Percentiles rank a stretch among this genome's conserved stretches.
Conservation (phyloP, 2,113 vertebrate species). For the Mola mola region DNA sequence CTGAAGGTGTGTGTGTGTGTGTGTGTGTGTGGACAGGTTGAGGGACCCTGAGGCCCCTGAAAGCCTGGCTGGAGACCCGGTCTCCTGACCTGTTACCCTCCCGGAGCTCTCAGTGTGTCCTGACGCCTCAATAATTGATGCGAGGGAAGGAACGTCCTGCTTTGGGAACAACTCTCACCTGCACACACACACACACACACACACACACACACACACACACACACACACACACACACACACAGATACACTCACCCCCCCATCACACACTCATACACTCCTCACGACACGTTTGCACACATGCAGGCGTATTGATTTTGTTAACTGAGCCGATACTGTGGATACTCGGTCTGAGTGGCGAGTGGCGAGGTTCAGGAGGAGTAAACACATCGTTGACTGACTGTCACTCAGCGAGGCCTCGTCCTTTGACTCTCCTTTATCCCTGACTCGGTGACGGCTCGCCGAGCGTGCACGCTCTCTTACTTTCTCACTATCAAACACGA, state of each 20-base stretch:
- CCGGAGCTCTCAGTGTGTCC: constrained; percentile 68
- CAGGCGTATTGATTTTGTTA: constrained; percentile 84
- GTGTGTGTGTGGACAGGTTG: constrained; percentile 5
- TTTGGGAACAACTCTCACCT: constrained; percentile 68
- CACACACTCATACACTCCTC: constrained; percentile 19
- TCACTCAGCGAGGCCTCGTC: constrained; percentile 1
- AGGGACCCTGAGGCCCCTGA: constrained; percentile 45
- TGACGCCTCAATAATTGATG: constrained; percentile 81
- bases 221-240: constrained; percentile 64
- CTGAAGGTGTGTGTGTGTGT: constrained; percentile 10
- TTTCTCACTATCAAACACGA: too few relatives aligned
- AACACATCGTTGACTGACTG: constrained; percentile 44
- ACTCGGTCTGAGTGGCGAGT: constrained; percentile 43
- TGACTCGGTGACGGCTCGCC: too few relatives aligned
- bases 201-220: constrained; percentile 16
- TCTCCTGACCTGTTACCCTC: constrained; percentile 77
- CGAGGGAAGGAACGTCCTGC: constrained; percentile 63
- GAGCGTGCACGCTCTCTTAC: too few relatives aligned
- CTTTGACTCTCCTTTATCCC: too few relatives aligned
- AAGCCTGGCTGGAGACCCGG: constrained; percentile 59
- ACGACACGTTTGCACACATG: constrained; percentile 67
- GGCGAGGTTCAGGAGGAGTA: constrained; percentile 19
- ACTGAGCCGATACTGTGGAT: constrained; percentile 74
- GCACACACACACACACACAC: constrained; percentile 35
- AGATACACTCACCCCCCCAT: constrained; percentile 24